Percentiles rank a stretch among this genome's conserved stretches.
phyloP scores from a whole-genome alignment of 2,888 invertebrate species.

The Calephelis perditalis region DNA sequence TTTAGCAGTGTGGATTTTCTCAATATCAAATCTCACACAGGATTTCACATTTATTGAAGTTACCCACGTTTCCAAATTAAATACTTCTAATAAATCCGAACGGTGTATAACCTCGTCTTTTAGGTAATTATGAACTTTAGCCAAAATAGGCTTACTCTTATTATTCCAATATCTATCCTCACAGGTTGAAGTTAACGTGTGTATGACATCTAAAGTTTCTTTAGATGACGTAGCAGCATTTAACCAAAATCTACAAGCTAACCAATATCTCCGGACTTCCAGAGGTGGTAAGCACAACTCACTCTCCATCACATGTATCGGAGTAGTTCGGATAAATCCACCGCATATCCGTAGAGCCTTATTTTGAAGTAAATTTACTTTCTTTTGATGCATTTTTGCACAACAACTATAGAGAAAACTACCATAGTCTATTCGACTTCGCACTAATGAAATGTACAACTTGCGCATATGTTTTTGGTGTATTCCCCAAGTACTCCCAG shows the following conservation, averaged over 20 bases:
- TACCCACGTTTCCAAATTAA: background rate
- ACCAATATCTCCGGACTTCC: slow-evolving; percentile 11
- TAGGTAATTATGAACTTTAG: slow-evolving; percentile 8
- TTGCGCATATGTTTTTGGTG: slow-evolving; percentile 14
- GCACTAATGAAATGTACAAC: slow-evolving; percentile 14
- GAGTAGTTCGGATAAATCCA: slow-evolving; percentile 13
- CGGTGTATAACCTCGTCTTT: slow-evolving; percentile 1
- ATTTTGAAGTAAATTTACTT: slow-evolving; percentile 31
- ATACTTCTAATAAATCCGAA: background rate
- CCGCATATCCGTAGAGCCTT: slow-evolving; percentile 14
- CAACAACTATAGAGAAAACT: slow-evolving; percentile 17
- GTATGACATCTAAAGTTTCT: background rate
- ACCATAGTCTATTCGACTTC: too few relatives aligned
- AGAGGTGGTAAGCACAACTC: slow-evolving; percentile 12
- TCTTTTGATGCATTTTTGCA: slow-evolving; percentile 18
- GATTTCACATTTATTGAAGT: background rate
- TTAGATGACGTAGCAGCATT: slow-evolving; percentile 2
- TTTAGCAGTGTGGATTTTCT: background rate
- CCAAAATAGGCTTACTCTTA: background rate
- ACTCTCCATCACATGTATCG: slow-evolving; percentile 16
- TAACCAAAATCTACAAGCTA: slow-evolving; percentile 17
- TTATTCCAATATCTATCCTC: background rate
- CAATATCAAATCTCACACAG: background rate
- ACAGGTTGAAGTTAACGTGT: background rate
- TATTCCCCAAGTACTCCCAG: slow-evolving; percentile 12